These are phyloP conservation scores for Hecatera dysodea DNA, from an alignment of 2,888 invertebrate genomes.

Conservation along the genomic window DNA sequence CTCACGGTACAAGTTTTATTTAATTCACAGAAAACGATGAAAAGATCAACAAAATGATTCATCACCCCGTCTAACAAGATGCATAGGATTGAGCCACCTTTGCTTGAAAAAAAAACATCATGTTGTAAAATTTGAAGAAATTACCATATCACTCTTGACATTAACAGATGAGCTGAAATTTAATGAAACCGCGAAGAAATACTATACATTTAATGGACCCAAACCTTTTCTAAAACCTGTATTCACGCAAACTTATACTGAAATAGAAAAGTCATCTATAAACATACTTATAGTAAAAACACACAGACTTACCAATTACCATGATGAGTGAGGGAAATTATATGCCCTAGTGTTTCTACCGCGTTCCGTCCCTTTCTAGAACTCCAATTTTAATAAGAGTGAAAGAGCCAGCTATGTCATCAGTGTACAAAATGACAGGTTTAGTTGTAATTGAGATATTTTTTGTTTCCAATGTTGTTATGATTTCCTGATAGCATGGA, in stretches of 20 bases:
- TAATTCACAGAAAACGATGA: no score
- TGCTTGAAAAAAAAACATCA: no score
- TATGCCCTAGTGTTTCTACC: slow-evolving; percentile 70
- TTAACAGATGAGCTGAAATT: no score
- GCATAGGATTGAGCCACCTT: no score
- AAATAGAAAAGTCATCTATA: slow-evolving; percentile 74
- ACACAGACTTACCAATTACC: slow-evolving; percentile 74
- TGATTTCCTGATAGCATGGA: slow-evolving; percentile 59
- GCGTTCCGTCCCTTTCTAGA: slow-evolving; percentile 68
- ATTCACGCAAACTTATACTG: slow-evolving; percentile 65
- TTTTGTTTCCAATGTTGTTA: slow-evolving; percentile 66
- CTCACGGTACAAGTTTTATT: no score
- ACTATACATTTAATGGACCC: slow-evolving; percentile 23
- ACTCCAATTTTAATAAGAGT: slow-evolving; percentile 20
- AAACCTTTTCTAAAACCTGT: slow-evolving; percentile 65
- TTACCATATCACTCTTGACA: no score
- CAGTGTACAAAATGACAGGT: slow-evolving; percentile 71
- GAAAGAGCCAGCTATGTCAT: slow-evolving; percentile 48
- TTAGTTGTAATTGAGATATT: slow-evolving; percentile 64
- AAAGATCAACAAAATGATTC: no score
- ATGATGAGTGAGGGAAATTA: slow-evolving; percentile 76
- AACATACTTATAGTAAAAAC: slow-evolving; percentile 76
- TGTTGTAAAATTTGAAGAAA: no score
- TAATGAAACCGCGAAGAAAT: no score
- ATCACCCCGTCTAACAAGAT: no score